A percentile compares a stretch with the other conserved stretches of the same genome.
These are phyloP conservation scores for Homarus gammarus DNA, from an alignment of 2,888 invertebrate species.

Conservation along the genomic window DNA sequence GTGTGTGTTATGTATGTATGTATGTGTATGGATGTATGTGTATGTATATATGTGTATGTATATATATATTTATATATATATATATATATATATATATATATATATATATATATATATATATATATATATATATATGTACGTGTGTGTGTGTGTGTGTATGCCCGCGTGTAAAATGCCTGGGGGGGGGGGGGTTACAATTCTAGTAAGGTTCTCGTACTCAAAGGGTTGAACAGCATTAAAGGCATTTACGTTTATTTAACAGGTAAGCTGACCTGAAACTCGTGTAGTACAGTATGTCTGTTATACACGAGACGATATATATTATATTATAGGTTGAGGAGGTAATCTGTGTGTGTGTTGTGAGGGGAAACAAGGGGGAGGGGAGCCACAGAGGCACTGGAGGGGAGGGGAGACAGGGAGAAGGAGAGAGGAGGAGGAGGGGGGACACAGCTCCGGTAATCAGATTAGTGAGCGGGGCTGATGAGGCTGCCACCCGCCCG, in stretches of 20 bases:
- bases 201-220: too few relatives aligned
- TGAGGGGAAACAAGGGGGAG: too few relatives aligned
- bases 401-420: background rate
- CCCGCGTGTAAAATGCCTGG: too few relatives aligned
- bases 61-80: constrained; percentile 29
- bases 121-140: background rate
- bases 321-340: too few relatives aligned
- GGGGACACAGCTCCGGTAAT: background rate
- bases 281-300: too few relatives aligned
- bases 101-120: background rate
- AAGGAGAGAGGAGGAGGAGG: background rate
- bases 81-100: constrained; percentile 2
- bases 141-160: too few relatives aligned
- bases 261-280: too few relatives aligned
- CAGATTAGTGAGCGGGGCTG: constrained; percentile 4
- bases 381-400: background rate
- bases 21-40: constrained; percentile 10
- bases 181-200: too few relatives aligned
- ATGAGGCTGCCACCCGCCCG: background rate
- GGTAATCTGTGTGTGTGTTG: too few relatives aligned
- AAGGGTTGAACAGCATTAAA: too few relatives aligned
- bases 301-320: too few relatives aligned
- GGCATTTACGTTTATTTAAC: too few relatives aligned
- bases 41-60: constrained; percentile 27
- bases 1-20: background rate